Base-by-base conservation (phyloP, 2,888 invertebrate genomes). In the Yponomeuta plumbellus region DNA sequence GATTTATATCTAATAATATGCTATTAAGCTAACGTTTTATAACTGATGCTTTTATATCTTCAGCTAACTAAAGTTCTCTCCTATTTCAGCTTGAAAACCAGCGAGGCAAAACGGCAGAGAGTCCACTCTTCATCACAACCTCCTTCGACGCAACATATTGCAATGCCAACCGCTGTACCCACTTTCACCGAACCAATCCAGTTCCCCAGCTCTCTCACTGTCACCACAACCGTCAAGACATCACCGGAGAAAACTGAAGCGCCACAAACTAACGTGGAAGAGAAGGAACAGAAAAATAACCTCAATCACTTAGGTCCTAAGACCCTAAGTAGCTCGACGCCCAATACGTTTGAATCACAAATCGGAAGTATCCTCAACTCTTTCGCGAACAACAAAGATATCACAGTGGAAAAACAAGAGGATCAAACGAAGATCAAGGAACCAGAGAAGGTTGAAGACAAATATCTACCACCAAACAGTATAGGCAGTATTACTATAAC, bases 401-500 rank as follows among this genome's bases (percentile, higher is more conserved):
- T 83, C 6, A 52, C 44, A 17, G 44, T 52, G 44, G 89, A 89
- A 64, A 83, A 82, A 70, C 71, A 78, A 0, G 84, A 84, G 0
- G 64, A 65, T 13, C 66, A 57, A 66, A 21, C 11, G 22, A 79
- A 76, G 71, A 79, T 75, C 61, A 75, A 75, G 57, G 82, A 84
- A 61, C 71, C 69, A 20, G 76, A 76, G 4, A 74, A 75, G 59
- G 78, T 74, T 61, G 83, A 85, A 66, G 89, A 89, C 11, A 66
- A 79, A 23, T 87, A 88, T 74, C 78, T 86, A 73, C 86, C 88
- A 13, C 81, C 85, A 0, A 89, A 86, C 69, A 88, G 78, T 68
- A 86, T 89, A 57, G 89, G 91, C 74, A 86, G 88, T 69, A 86
- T 91, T 68, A 92, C 91, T 0, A 92, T 92, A 65, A 91, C 91